A percentile compares a stretch with the other conserved stretches of the same genome.
Evolutionary conservation across 2,888 invertebrate genomes (phyloP).

Genomic region (Tenthredo distinguenda): DNA sequence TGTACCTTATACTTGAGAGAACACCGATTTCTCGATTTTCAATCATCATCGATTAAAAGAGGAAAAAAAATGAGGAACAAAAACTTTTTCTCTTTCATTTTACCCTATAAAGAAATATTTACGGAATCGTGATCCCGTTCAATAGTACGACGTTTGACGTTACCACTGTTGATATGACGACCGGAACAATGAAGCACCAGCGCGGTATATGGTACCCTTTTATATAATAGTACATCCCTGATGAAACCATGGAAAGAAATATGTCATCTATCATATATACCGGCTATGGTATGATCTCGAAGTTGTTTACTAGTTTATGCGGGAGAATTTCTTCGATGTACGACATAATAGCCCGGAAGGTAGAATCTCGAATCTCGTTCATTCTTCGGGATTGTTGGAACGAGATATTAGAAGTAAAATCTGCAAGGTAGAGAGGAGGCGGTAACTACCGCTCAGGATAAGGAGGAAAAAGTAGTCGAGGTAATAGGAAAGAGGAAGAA

Average conservation of each 20-base stretch:
- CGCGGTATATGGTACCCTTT: not conserved
- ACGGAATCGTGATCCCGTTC: conserved; percentile 33
- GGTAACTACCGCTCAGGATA: not conserved
- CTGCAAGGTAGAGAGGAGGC: not conserved
- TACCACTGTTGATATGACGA: conserved; percentile 44
- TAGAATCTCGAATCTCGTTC: not conserved
- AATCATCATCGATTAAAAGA: conserved; percentile 16
- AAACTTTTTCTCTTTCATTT: not conserved
- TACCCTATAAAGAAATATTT: conserved; percentile 16
- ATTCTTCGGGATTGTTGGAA: not conserved
- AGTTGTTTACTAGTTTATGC: conserved; percentile 2
- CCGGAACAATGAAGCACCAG: conserved; percentile 39
- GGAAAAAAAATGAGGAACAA: not conserved
- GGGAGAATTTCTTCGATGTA: not conserved
- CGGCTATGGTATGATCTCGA: not conserved
- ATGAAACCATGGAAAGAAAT: conserved; percentile 21
- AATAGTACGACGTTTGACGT: conserved; percentile 46
- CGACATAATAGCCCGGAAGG: not conserved
- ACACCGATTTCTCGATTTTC: not conserved
- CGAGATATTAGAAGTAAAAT: conserved; percentile 6
- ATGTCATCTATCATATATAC: conserved; percentile 6
- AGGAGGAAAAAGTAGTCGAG: not conserved
- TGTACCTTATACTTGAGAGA: conserved; percentile 16
- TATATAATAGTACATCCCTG: not conserved
- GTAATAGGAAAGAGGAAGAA: conserved; percentile 16